Base-by-base conservation (phyloP, 2,888 invertebrate species). In the Torymus auratus region DNA sequence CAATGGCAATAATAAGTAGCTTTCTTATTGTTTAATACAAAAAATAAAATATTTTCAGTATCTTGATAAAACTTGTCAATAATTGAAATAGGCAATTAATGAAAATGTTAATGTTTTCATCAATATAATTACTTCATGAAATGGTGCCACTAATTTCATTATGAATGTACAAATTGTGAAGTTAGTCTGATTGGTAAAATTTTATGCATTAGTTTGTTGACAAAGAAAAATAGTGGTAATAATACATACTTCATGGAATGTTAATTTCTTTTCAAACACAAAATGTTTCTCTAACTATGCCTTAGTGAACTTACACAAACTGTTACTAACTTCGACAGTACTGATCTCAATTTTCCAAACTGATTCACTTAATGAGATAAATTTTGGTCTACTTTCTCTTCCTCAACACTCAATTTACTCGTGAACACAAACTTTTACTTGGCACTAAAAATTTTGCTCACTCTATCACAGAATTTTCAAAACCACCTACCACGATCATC, bases 201-300 rank as follows among this genome's bases (percentile, higher is more conserved):
- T 68, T 41, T 41, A 41, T 56, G 69, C 28, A 73, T 73, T 2
- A 52, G 58, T 14, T 75, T 70, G 28, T 53, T 67, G 50, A 20
- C 41, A 67, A 56, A 60, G n/a, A 75, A 78, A 70, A 72, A 71
- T 71, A 71, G 70, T 75, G 56, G 55, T 64, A 58, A 28, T 58
- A 28, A 81, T 81, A 80, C 80, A 80, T 80, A 80, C 80, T 72
- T 72, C 52, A 71, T 67, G 14, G n/a, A 58, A 72, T 68, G 67
- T 62, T 52, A 73, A 61, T 68, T 77, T 64, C 23, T 69, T 79
- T 73, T 72, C 28, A 7, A 68, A 58, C 65, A 74, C 70, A 65
- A 79, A 70, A 77, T 17, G 52, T 74, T 41, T 72, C 11, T 71
- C 23, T 23, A 60, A 52, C 17, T 52, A 52, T 15, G n/a, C 12